Conservation (phyloP, 2,113 vertebrate genomes). For the Falcunculus frontatus region DNA sequence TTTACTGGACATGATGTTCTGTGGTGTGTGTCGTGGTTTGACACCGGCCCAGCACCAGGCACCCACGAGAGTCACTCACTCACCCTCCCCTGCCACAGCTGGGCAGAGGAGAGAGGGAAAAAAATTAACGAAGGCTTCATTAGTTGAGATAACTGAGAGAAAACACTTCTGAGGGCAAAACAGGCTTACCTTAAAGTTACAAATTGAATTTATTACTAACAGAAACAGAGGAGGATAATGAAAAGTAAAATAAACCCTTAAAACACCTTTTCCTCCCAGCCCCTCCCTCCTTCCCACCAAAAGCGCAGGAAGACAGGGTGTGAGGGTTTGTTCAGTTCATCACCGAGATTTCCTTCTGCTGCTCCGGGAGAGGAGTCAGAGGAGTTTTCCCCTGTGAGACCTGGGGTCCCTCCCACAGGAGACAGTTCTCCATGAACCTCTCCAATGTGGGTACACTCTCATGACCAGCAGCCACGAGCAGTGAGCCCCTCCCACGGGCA, state of each 20-base stretch:
- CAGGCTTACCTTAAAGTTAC: neutral
- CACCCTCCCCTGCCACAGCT: neutral
- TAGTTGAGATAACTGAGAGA: neutral
- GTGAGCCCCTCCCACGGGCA: no score
- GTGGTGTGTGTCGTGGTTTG: neutral
- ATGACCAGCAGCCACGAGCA: no score
- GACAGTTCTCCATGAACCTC: no score
- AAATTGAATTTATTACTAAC: neutral
- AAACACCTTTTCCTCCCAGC: neutral
- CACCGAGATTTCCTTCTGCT: no score
- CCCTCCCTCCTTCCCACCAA: neutral
- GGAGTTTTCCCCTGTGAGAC: no score
- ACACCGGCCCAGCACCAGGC: neutral
- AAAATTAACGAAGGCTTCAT: neutral
- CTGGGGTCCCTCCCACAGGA: no score
- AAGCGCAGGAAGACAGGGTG: neutral
- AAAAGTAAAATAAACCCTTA: neutral
- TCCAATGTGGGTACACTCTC: no score
- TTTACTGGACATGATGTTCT: accelerated
- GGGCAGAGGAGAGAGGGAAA: neutral
- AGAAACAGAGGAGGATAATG: neutral
- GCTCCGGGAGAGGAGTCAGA: no score
- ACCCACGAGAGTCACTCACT: neutral
- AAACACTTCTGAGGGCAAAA: neutral
- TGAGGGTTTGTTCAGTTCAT: no score